A percentile compares a stretch with the other conserved stretches of the same genome.
Evolutionary conservation across 2,888 invertebrate genomes (phyloP).

Genomic region (Serrognathus titanus): DNA sequence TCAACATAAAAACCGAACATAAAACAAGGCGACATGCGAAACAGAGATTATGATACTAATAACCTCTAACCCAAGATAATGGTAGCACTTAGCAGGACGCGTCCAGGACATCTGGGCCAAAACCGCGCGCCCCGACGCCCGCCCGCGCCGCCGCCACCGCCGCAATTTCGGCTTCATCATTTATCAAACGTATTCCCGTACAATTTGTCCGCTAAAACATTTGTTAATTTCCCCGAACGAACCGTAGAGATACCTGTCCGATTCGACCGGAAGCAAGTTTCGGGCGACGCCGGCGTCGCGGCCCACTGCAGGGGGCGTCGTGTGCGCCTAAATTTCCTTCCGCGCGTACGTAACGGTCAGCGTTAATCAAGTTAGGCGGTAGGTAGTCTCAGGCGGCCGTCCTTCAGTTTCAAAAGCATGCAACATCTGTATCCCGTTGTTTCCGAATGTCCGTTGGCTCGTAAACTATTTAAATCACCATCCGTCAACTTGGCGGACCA

Average conservation of each 20-base stretch:
- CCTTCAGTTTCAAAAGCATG: slow-evolving; percentile 32
- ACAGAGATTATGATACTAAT: slow-evolving; percentile 22
- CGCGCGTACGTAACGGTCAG: slow-evolving; percentile 27
- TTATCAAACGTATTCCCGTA: slow-evolving; percentile 21
- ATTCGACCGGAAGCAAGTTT: slow-evolving; percentile 28
- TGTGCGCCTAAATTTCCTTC: slow-evolving; percentile 28
- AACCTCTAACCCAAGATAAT: slow-evolving; percentile 27
- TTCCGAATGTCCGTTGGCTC: slow-evolving; percentile 18
- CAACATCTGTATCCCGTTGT: slow-evolving; percentile 27
- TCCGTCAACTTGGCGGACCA: slow-evolving; percentile 6
- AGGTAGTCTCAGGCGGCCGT: slow-evolving; percentile 33
- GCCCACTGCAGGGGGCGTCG: neutral
- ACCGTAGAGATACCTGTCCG: slow-evolving; percentile 23
- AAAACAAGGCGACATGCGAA: too few species aligned
- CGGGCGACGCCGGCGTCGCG: slow-evolving; percentile 20
- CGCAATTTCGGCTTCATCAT: slow-evolving; percentile 13
- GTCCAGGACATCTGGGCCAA: slow-evolving; percentile 18
- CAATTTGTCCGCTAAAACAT: slow-evolving; percentile 26
- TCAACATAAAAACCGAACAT: too few species aligned
- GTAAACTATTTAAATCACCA: slow-evolving; percentile 14
- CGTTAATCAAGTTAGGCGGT: slow-evolving; percentile 33
- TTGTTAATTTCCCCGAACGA: slow-evolving; percentile 33
- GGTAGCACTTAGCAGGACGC: slow-evolving; percentile 28
- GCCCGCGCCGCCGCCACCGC: neutral
- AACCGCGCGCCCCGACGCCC: neutral